A percentile compares a stretch with the other conserved stretches of the same genome.
Evolutionary conservation across 2,888 invertebrate genomes (phyloP).

Genomic region (Caenorhabditis macrosperma): DNA sequence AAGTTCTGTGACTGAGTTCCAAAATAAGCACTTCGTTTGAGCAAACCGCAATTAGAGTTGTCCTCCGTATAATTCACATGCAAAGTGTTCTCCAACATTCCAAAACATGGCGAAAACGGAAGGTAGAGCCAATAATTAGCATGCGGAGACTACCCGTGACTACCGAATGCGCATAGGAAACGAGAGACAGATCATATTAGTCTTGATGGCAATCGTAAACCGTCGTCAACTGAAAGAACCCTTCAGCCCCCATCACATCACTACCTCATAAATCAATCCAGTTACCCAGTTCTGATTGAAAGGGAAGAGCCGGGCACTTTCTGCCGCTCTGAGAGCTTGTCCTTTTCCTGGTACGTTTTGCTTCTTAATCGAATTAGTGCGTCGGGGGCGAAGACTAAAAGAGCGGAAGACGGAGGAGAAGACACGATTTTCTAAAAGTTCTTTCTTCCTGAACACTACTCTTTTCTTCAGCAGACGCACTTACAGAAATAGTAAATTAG

Average conservation of each 20-base stretch:
- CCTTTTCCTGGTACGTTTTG: background rate
- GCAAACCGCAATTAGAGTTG: no score
- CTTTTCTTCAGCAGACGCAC: no score
- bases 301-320: background rate
- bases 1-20: background rate
- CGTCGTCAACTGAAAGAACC: no score
- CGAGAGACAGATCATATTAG: background rate
- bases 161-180: no score
- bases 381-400: background rate
- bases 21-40: no score
- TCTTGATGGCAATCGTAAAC: background rate
- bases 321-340: background rate
- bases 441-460: no score
- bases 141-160: no score
- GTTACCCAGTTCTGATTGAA: background rate
- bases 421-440: no score
- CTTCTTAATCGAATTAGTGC: constrained; percentile 31
- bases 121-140: background rate
- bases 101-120: no score
- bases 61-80: no score
- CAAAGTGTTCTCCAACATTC: no score
- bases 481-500: background rate
- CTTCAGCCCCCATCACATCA: background rate
- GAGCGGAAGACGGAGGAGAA: background rate
- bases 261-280: background rate